Conservation (phyloP, 2,797 vertebrate genomes). For the Tangara arthus region DNA sequence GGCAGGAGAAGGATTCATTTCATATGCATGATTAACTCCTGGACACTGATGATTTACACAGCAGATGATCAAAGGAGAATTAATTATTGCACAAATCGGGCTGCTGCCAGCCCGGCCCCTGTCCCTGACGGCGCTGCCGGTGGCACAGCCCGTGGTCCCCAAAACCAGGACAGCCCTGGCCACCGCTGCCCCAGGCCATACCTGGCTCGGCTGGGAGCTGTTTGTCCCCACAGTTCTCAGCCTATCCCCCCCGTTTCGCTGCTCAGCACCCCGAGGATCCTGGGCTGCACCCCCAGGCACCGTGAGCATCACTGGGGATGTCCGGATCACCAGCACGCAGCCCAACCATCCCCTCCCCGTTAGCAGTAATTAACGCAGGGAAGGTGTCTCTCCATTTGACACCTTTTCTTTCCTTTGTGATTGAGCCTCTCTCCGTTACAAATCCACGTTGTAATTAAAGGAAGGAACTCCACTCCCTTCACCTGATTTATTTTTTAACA, state of each 20-base stretch:
- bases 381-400: neutral
- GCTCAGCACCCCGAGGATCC: neutral
- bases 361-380: neutral
- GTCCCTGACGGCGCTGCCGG: rapidly evolving
- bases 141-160: neutral
- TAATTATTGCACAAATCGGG: conserved; percentile 58
- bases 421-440: neutral
- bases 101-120: neutral
- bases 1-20: conserved; percentile 71
- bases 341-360: neutral
- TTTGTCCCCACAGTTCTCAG: neutral
- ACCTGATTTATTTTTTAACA: conserved; percentile 46
- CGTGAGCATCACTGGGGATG: rapidly evolving
- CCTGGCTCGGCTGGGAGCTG: rapidly evolving
- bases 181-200: rapidly evolving
- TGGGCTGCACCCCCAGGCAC: neutral
- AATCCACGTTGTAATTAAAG: conserved; percentile 1
- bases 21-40: conserved; percentile 75
- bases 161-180: rapidly evolving
- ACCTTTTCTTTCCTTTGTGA: conserved; percentile 5
- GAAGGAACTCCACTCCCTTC: conserved; percentile 16
- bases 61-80: conserved; percentile 74
- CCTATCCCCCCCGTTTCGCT: rapidly evolving
- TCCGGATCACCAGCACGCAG: neutral
- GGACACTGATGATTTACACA: conserved; percentile 68